Evolutionary conservation across 2,113 vertebrate genomes (phyloP).

Genomic region (Oplegnathus fasciatus): DNA sequence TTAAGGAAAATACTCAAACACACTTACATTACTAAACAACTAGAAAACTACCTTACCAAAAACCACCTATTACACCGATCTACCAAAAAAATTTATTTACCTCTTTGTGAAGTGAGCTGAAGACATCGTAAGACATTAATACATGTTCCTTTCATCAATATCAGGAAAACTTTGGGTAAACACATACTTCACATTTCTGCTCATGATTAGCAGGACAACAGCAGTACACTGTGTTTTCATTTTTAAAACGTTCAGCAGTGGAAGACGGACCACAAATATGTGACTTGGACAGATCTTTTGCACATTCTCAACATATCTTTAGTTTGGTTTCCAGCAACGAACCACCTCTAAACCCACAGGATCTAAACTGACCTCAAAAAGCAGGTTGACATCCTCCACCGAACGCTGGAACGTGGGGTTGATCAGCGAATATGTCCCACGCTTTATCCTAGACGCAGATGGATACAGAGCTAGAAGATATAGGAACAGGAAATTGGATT

Average conservation of each 20-base stretch:
- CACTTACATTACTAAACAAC: neutral
- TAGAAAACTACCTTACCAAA: neutral
- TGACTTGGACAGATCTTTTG: neutral
- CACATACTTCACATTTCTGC: constrained; percentile 45
- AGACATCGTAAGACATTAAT: neutral
- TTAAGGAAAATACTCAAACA: neutral
- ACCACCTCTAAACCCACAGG: neutral
- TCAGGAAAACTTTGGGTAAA: constrained; percentile 9
- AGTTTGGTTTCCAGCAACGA: neutral
- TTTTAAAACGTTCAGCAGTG: neutral
- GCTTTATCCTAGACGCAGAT: constrained; percentile 87
- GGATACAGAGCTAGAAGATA: constrained; percentile 88
- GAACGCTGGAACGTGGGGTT: constrained; percentile 91
- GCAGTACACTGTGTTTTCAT: neutral
- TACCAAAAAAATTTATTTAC: neutral
- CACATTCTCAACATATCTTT: constrained; percentile 28
- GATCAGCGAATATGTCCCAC: constrained; percentile 82
- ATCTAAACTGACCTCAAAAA: constrained; percentile 89
- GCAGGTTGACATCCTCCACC: constrained; percentile 88
- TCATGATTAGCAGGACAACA: constrained; percentile 16
- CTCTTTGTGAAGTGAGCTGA: neutral
- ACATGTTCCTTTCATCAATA: neutral
- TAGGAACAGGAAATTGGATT: constrained; percentile 56
- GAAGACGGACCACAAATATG: neutral
- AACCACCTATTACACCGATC: neutral